Conservation (phyloP, 2,888 invertebrate species). For the Drosophila rellima region DNA sequence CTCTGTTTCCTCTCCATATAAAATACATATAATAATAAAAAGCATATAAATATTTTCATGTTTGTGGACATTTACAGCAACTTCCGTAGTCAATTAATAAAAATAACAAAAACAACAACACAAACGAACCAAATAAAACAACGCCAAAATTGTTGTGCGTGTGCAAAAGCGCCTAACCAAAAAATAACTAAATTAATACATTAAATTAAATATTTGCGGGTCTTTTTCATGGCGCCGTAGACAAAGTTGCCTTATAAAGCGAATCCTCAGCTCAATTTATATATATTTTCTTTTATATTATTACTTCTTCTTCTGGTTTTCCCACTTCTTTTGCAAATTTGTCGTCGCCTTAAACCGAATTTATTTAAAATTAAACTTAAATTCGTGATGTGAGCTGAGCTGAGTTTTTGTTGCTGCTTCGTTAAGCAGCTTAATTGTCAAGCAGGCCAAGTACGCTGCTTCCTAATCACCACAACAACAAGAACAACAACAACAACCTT, state of each 20-base stretch:
- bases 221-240: slow-evolving; percentile 17
- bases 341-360: slow-evolving; percentile 43
- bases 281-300: not conserved
- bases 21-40: slow-evolving; percentile 28
- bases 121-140: slow-evolving; percentile 28
- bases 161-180: slow-evolving; percentile 34
- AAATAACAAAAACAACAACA: slow-evolving; percentile 40
- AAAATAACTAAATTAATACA: slow-evolving; percentile 61
- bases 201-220: slow-evolving; percentile 56
- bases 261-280: slow-evolving; percentile 24
- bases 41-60: slow-evolving; percentile 68
- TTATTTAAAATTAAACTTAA: slow-evolving; percentile 48
- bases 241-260: slow-evolving; percentile 33
- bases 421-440: slow-evolving; percentile 70
- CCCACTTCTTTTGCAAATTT: slow-evolving; percentile 41
- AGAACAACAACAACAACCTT: slow-evolving; percentile 11
- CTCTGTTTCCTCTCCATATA: slow-evolving; percentile 34
- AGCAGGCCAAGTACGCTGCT: slow-evolving; percentile 44
- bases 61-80: slow-evolving; percentile 75
- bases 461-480: slow-evolving; percentile 26
- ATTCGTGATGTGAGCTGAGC: slow-evolving; percentile 17
- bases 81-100: slow-evolving; percentile 75
- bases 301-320: not conserved
- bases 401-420: slow-evolving; percentile 47
- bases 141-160: slow-evolving; percentile 25